These are phyloP conservation scores for Suricata suricatta DNA, from an alignment of 2,113 vertebrate species.

Conservation along the genomic window DNA sequence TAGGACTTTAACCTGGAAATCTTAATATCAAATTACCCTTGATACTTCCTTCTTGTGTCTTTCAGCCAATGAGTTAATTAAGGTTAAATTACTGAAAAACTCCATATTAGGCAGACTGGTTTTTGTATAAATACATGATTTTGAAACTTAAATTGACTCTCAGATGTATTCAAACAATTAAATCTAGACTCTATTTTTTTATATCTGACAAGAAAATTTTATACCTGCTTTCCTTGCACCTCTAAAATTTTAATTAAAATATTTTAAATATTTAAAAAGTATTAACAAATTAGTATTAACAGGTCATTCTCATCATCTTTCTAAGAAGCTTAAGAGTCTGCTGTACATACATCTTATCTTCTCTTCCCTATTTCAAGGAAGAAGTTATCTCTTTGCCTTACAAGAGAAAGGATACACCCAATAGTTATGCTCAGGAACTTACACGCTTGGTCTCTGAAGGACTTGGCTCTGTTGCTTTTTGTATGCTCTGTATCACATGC, in stretches of 20 bases:
- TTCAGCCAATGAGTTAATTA: background rate
- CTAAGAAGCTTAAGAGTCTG: background rate
- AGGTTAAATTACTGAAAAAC: background rate
- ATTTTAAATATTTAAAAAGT: background rate
- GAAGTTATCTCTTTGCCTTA: background rate
- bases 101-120: background rate
- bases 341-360: background rate
- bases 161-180: background rate
- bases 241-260: background rate
- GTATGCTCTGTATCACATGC: background rate
- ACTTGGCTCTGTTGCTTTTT: background rate
- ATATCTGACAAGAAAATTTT: background rate
- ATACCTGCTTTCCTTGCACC: background rate
- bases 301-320: background rate
- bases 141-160: background rate
- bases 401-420: background rate
- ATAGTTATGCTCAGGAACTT: background rate
- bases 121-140: background rate
- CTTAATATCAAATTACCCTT: background rate
- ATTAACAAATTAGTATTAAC: background rate
- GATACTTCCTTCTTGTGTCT: background rate
- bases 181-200: background rate
- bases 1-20: background rate
- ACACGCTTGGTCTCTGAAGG: background rate
- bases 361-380: background rate